These are phyloP conservation scores for Furcula furcula DNA, from an alignment of 2,888 invertebrate species.

Conservation along the genomic window DNA sequence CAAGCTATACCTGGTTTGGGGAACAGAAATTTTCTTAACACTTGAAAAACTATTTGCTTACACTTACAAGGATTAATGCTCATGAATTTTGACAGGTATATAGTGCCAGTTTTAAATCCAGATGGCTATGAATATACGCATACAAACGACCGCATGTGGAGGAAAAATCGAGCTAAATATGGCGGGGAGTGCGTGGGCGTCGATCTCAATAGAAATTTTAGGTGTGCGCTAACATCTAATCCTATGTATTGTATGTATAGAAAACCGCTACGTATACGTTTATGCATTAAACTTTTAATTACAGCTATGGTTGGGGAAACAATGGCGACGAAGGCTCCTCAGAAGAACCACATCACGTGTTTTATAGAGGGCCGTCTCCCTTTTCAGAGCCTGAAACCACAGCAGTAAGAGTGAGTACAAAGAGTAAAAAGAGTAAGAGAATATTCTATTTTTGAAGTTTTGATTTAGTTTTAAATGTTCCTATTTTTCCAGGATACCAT, in stretches of 20 bases:
- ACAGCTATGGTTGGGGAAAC: constrained; percentile 91
- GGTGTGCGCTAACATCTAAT: too few relatives aligned
- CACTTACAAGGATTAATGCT: too few relatives aligned
- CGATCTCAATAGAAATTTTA: constrained; percentile 94
- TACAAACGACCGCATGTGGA: constrained; percentile 91
- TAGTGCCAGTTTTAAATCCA: constrained; percentile 89
- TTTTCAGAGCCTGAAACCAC: constrained; percentile 94
- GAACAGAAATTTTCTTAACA: too few relatives aligned
- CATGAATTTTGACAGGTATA: constrained; percentile 80
- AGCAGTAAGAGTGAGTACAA: constrained; percentile 80
- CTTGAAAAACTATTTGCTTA: too few relatives aligned
- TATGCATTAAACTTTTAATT: constrained; percentile 3
- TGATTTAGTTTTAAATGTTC: background rate
- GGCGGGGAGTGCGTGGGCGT: constrained; percentile 86
- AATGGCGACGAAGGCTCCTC: constrained; percentile 87
- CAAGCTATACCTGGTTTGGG: too few relatives aligned
- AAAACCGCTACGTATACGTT: too few relatives aligned
- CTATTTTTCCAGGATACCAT: constrained; percentile 56
- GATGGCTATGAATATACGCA: constrained; percentile 96
- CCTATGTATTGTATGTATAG: too few relatives aligned
- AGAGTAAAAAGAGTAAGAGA: background rate
- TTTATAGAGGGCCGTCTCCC: constrained; percentile 88
- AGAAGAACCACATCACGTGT: constrained; percentile 88
- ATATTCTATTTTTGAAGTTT: background rate
- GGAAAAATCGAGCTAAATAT: constrained; percentile 85